Evolutionary conservation across 1,140 invertebrate species (phyloP).

Genomic region (Cephus cinctus): DNA sequence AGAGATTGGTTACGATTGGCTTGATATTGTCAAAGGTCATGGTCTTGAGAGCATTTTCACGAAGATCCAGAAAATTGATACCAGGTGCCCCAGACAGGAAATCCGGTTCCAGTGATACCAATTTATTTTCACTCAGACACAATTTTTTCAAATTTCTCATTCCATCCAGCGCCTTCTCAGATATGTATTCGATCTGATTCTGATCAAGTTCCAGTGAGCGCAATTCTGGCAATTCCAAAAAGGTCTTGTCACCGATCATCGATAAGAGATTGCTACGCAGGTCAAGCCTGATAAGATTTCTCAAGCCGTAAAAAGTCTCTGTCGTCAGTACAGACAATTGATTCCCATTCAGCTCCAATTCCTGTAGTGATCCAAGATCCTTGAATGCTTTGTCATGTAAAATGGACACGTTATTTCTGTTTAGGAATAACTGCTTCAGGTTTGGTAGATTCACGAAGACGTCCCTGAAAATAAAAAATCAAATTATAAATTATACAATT

Average conservation of each 20-base stretch:
- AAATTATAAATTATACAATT: slow-evolving; percentile 13
- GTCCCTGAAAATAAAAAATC: slow-evolving; percentile 47
- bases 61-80: slow-evolving; percentile 69
- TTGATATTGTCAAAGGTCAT: slow-evolving; percentile 70
- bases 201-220: slow-evolving; percentile 70
- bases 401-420: slow-evolving; percentile 70
- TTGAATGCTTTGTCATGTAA: slow-evolving; percentile 71
- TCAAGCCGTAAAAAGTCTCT: slow-evolving; percentile 70
- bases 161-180: slow-evolving; percentile 69
- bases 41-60: slow-evolving; percentile 71
- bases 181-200: slow-evolving; percentile 69
- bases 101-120: slow-evolving; percentile 63
- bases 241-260: slow-evolving; percentile 71
- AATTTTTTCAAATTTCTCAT: slow-evolving; percentile 67
- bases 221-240: slow-evolving; percentile 70
- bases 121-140: slow-evolving; percentile 70
- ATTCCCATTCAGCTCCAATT: slow-evolving; percentile 71
- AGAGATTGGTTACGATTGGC: slow-evolving; percentile 73
- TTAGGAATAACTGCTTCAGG: slow-evolving; percentile 66
- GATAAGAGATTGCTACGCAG: slow-evolving; percentile 69
- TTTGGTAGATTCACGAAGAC: slow-evolving; percentile 69
- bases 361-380: slow-evolving; percentile 63
- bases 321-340: slow-evolving; percentile 67
- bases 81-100: slow-evolving; percentile 65
- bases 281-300: slow-evolving; percentile 65